These are phyloP conservation scores for Pseudococcus viburni DNA, from an alignment of 2,888 invertebrate species.

Conservation along the genomic window DNA sequence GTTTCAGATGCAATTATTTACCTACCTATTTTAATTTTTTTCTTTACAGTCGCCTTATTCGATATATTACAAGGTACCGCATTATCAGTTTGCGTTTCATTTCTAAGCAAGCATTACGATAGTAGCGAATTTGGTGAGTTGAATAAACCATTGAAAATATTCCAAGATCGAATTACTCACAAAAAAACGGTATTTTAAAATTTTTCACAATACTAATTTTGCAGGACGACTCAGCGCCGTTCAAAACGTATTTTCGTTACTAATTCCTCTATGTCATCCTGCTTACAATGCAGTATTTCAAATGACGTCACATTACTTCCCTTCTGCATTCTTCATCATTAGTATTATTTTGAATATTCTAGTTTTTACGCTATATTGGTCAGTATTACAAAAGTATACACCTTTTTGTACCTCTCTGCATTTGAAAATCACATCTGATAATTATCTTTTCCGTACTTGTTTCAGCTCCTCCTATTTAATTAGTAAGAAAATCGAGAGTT, in stretches of 20 bases:
- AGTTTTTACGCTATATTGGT: not conserved
- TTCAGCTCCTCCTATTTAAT: not conserved
- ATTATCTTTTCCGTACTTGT: not conserved
- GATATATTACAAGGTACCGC: constrained; percentile 67
- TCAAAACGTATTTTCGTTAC: not conserved
- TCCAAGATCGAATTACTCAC: not conserved
- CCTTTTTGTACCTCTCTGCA: not conserved
- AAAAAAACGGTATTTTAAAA: not conserved
- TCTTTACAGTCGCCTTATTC: constrained; percentile 61
- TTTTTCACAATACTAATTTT: not conserved
- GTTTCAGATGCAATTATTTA: not conserved
- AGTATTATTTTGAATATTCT: not conserved
- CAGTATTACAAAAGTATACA: not conserved
- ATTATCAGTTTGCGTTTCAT: constrained; percentile 62
- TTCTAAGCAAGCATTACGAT: constrained; percentile 64
- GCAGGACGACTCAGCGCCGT: constrained; percentile 30
- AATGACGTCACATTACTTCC: not conserved
- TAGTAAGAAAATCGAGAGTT: not conserved
- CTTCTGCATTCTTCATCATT: constrained; percentile 44
- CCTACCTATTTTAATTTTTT: too few relatives aligned
- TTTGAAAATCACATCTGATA: not conserved
- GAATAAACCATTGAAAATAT: not conserved
- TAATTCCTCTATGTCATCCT: constrained; percentile 27
- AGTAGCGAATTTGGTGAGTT: constrained; percentile 60
- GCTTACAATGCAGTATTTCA: constrained; percentile 46